A percentile compares a stretch with the other conserved stretches of the same genome.
Conservation (phyloP, 2,797 vertebrate species). For the Pteronotus mesoamericanus region DNA sequence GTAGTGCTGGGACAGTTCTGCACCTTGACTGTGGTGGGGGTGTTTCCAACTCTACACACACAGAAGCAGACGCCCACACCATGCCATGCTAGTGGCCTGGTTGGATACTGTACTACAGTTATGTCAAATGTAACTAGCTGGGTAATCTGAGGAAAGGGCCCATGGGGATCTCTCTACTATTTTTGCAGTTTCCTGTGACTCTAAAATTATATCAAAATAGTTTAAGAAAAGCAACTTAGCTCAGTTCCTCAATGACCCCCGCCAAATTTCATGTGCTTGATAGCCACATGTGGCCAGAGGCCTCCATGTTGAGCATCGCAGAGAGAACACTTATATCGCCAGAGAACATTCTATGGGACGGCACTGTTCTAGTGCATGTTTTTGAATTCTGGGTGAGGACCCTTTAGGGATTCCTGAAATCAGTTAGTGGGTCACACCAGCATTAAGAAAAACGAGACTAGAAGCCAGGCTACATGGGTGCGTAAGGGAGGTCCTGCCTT, state of each 20-base stretch:
- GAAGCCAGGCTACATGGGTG: neutral
- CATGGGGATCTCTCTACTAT: neutral
- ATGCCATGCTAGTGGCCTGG: neutral
- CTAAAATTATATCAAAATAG: neutral
- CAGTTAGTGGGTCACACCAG: neutral
- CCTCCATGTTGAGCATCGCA: neutral
- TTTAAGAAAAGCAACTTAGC: neutral
- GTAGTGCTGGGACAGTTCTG: neutral
- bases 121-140: neutral
- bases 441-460: neutral
- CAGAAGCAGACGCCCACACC: neutral
- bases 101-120: neutral
- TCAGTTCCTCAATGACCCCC: neutral
- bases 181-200: neutral
- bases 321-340: neutral
- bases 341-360: neutral
- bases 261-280: neutral
- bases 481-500: neutral
- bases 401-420: neutral
- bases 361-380: neutral
- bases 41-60: neutral
- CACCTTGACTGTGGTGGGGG: neutral
- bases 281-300: neutral
- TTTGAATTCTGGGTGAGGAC: neutral
- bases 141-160: neutral